These are phyloP conservation scores for Parasteatoda tepidariorum DNA, from an alignment of 1,140 invertebrate genomes.

Conservation along the genomic window DNA sequence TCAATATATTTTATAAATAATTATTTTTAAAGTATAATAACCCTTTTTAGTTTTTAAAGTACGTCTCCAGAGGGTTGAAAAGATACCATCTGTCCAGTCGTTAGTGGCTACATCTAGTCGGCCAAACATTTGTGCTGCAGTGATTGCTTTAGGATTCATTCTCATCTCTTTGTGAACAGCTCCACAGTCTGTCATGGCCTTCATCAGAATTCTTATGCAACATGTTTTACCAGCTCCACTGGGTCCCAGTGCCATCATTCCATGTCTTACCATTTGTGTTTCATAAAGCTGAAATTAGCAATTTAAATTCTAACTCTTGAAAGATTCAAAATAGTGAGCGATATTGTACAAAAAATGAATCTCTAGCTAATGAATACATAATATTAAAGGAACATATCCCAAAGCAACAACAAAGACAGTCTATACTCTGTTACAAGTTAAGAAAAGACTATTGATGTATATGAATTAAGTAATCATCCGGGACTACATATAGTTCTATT, in stretches of 20 bases:
- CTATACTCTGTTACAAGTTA: no score
- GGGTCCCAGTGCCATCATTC: slow-evolving; percentile 96
- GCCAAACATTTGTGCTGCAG: slow-evolving; percentile 97
- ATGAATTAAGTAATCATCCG: no score
- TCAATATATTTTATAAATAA: no score
- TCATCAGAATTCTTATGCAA: slow-evolving; percentile 96
- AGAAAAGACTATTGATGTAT: no score
- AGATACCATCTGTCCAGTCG: slow-evolving; percentile 98
- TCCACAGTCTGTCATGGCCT: slow-evolving; percentile 86
- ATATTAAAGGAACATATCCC: no score
- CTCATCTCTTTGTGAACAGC: slow-evolving; percentile 92
- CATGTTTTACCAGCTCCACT: slow-evolving; percentile 92
- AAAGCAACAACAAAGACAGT: no score
- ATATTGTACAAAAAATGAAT: no score
- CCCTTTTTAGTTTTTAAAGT: slow-evolving; percentile 89
- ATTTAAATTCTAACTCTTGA: no score
- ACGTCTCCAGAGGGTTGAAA: slow-evolving; percentile 95
- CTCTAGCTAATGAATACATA: no score
- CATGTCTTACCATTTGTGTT: slow-evolving; percentile 93
- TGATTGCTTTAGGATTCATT: slow-evolving; percentile 99
- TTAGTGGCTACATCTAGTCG: slow-evolving; percentile 96
- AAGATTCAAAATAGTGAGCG: no score
- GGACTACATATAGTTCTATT: no score
- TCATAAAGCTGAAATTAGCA: slow-evolving; percentile 87
- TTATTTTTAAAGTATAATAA: no score